phyloP scores from a whole-genome alignment of 1,140 invertebrate species.

The Homalodisca vitripennis region DNA sequence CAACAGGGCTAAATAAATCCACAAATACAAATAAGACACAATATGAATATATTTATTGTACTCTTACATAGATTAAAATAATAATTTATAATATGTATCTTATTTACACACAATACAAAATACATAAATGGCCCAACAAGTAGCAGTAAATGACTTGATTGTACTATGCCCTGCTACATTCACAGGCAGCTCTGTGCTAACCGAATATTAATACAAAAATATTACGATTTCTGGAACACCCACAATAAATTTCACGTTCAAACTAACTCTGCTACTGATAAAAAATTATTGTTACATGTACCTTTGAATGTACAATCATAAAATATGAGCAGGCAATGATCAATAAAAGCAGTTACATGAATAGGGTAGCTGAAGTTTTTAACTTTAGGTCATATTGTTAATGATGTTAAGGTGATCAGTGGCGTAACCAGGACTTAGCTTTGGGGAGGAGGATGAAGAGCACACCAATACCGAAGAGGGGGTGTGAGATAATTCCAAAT shows the following conservation, averaged over 20 bases:
- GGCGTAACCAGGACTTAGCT: too few species aligned
- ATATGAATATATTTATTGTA: conserved; percentile 7
- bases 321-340: conserved; percentile 8
- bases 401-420: not conserved
- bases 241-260: not conserved
- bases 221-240: not conserved
- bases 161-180: not conserved
- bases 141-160: not conserved
- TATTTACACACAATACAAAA: conserved; percentile 12
- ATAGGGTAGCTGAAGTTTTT: not conserved
- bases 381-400: not conserved
- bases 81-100: not conserved
- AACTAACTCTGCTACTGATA: not conserved
- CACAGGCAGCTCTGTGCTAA: not conserved
- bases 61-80: not conserved
- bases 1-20: too few species aligned
- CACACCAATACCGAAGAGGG: not conserved
- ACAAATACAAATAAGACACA: too few species aligned
- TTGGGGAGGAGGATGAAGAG: not conserved
- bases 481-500: too few species aligned
- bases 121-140: not conserved
- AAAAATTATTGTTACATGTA: conserved; percentile 3
- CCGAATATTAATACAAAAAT: conserved; percentile 9
- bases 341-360: not conserved
- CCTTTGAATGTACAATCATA: not conserved